phyloP scores from a whole-genome alignment of 2,113 vertebrate genomes.

The Australoheros scitulus region DNA sequence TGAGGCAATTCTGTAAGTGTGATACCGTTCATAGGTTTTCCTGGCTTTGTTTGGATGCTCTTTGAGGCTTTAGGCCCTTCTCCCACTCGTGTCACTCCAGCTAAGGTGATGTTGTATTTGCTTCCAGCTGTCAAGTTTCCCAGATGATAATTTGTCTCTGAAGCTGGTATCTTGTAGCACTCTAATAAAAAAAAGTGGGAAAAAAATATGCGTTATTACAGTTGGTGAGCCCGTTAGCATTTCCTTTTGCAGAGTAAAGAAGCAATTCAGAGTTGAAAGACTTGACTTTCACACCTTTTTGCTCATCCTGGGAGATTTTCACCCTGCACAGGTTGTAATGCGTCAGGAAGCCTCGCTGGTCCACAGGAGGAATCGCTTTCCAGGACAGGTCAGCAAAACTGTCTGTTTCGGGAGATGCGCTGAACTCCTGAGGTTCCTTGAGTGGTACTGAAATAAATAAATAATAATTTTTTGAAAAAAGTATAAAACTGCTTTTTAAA shows the following conservation, averaged over 20 bases:
- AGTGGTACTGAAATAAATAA: slow-evolving; percentile 60
- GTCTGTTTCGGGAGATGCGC: slow-evolving; percentile 16
- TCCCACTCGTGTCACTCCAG: slow-evolving; percentile 59
- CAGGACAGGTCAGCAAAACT: slow-evolving; percentile 66
- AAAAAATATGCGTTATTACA: not conserved
- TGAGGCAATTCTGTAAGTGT: not conserved
- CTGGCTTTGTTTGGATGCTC: slow-evolving; percentile 16
- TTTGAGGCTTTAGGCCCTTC: slow-evolving; percentile 43
- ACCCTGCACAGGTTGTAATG: slow-evolving; percentile 69
- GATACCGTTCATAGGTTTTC: slow-evolving; percentile 49
- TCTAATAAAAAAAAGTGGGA: slow-evolving; percentile 29
- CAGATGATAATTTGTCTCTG: slow-evolving; percentile 22
- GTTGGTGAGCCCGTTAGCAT: not conserved
- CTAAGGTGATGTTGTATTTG: slow-evolving; percentile 64
- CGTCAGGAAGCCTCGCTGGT: slow-evolving; percentile 72
- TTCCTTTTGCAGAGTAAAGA: not conserved
- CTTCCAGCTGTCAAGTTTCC: slow-evolving; percentile 47
- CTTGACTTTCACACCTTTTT: slow-evolving; percentile 2
- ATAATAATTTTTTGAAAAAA: not conserved
- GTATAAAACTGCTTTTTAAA: no score
- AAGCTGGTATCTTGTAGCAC: slow-evolving; percentile 52
- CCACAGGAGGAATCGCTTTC: slow-evolving; percentile 56
- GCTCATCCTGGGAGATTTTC: slow-evolving; percentile 13
- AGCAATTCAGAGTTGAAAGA: not conserved
- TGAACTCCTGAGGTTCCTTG: slow-evolving; percentile 56